Evolutionary conservation across 2,113 vertebrate genomes (phyloP), one percentile per base, ranked within the genome.

Genomic region (Xenus cinereus): DNA sequence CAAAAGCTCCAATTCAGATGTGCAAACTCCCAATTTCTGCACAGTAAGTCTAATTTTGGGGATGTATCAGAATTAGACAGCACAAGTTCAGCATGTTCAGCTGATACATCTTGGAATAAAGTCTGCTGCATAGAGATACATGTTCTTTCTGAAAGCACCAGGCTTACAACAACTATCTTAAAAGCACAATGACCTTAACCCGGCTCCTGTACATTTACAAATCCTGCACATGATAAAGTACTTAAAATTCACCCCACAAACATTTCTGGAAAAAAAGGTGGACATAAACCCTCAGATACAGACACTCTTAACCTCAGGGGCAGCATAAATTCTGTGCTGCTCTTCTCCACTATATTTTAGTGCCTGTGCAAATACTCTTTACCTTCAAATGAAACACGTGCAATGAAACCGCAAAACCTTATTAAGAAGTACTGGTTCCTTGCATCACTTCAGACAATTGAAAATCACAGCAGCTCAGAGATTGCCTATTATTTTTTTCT

Each of bases 231-330:
- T 16, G 56, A 69, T 60, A 48, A 94, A 93, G 30, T 39, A 83
- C 45, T 93, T 94, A 53, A 92, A 83, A 93, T 93, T 94, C 82
- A 93, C 71, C 78, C 90, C 45, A 57, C 82, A 95, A 92, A 73
- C 63, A 73, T 69, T 85, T 66, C 67, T 39, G 43, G 53, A 67
- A 77, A 67, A 78, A 71, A 53, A 50, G 24, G 33, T 80, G 67
- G 59, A 80, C 45, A 72, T 77, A 89, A 96, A 87, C 51, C 15
- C 4, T 60, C 74, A 82, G 78, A 64, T 83, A 57, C 8, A 9
- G 79, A 87, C 64, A 84, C 46, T 80, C 35, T 50, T 77, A 90
- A 77, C 68, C 83, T 73, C 68, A 67, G 63, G 76, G 68, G 73
- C 76, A 90, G 37, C 39, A 73, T 81, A 89, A 95, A 90, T 74